Conservation (phyloP, 2,888 invertebrate genomes). For the Nowickia ferox region DNA sequence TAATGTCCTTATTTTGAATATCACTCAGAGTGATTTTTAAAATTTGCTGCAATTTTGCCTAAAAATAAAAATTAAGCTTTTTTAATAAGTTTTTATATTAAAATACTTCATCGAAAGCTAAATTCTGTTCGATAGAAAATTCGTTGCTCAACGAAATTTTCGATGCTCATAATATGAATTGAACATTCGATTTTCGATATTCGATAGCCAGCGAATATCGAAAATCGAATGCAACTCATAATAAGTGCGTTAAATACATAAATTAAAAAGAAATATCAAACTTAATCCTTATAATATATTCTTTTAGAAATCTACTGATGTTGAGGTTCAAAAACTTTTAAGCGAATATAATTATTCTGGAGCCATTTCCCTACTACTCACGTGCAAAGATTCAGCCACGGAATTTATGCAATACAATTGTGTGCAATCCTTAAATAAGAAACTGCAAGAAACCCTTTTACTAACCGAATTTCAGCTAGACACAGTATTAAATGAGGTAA, state of each 20-base stretch:
- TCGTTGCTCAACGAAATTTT: too few species aligned
- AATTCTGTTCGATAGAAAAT: too few species aligned
- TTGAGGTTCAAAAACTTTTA: constrained; percentile 91
- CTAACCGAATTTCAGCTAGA: constrained; percentile 96
- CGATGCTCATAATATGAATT: too few species aligned
- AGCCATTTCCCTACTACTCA: constrained; percentile 94
- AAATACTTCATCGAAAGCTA: too few species aligned
- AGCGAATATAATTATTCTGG: constrained; percentile 93
- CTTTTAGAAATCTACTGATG: constrained; percentile 89
- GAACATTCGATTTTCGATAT: too few species aligned
- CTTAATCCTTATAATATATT: background rate
- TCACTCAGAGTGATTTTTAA: too few species aligned
- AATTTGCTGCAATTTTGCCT: too few species aligned
- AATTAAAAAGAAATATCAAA: background rate
- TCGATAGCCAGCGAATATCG: too few species aligned
- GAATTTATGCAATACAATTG: constrained; percentile 95
- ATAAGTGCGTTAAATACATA: background rate
- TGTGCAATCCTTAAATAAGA: constrained; percentile 92
- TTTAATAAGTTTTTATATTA: too few species aligned
- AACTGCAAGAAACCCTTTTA: constrained; percentile 94
- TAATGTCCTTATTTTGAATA: too few species aligned
- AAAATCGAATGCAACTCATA: too few species aligned
- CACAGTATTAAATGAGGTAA: constrained; percentile 91
- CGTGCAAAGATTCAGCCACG: constrained; percentile 93
- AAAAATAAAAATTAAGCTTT: too few species aligned